Percentiles rank a stretch among this genome's conserved stretches.
These are phyloP conservation scores for Acanthosepion lycidas DNA, from an alignment of 2,888 invertebrate species.

Conservation along the genomic window DNA sequence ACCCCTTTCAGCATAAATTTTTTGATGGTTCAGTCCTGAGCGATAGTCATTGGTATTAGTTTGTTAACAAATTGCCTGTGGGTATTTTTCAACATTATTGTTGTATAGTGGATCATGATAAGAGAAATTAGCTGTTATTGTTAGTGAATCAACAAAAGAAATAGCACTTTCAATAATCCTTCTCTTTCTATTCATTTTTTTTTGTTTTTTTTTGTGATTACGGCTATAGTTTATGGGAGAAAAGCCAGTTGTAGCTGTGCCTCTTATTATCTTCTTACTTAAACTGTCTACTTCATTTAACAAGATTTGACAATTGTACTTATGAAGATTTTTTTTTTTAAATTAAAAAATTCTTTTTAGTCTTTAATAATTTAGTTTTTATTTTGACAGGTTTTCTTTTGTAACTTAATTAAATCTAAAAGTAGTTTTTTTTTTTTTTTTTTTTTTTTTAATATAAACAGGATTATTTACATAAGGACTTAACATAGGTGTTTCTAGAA, in stretches of 20 bases:
- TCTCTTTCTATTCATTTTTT: not conserved
- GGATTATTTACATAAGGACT: too few relatives aligned
- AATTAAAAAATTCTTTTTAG: too few relatives aligned
- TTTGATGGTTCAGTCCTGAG: not conserved
- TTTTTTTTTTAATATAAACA: too few relatives aligned
- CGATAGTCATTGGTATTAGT: not conserved
- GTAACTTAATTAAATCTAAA: too few relatives aligned
- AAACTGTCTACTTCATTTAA: not conserved
- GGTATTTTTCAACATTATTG: not conserved
- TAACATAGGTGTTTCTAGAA: too few relatives aligned
- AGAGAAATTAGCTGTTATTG: not conserved
- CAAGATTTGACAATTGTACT: too few relatives aligned
- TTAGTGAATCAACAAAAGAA: not conserved
- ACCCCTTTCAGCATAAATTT: too few relatives aligned
- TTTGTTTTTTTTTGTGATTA: too few relatives aligned
- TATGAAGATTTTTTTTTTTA: too few relatives aligned
- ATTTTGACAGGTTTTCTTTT: too few relatives aligned
- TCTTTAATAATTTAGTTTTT: too few relatives aligned
- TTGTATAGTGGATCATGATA: not conserved
- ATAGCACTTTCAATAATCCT: not conserved
- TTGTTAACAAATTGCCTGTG: not conserved
- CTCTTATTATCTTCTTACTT: not conserved
- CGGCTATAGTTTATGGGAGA: not conserved
- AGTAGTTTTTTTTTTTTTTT: too few relatives aligned
- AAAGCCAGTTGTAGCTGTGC: not conserved